These are phyloP conservation scores for Machaerirhynchus nigripectus DNA, from an alignment of 2,113 vertebrate genomes.

Conservation along the genomic window DNA sequence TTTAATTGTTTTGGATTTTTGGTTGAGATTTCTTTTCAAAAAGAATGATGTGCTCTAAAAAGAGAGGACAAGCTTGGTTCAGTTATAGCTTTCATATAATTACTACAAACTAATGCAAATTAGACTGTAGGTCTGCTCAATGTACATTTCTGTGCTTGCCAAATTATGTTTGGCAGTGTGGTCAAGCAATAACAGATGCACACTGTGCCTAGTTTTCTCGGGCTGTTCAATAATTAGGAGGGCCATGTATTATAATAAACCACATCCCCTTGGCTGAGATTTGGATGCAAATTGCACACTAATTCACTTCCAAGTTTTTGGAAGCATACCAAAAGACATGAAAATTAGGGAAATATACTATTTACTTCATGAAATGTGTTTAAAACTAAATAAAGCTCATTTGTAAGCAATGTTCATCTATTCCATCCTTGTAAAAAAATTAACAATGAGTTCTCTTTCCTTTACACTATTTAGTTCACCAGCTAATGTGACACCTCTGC, in stretches of 20 bases:
- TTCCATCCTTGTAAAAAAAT: constrained; percentile 57
- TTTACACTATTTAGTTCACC: constrained; percentile 56
- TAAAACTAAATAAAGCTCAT: constrained; percentile 74
- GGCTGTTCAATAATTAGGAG: constrained; percentile 87
- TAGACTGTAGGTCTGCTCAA: constrained; percentile 83
- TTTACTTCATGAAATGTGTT: constrained; percentile 76
- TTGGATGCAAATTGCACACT: constrained; percentile 85
- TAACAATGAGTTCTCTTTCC: constrained; percentile 61
- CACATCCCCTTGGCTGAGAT: constrained; percentile 91
- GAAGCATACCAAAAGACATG: constrained; percentile 80
- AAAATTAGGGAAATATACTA: constrained; percentile 83
- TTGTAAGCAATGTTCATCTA: constrained; percentile 69
- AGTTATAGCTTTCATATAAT: constrained; percentile 80
- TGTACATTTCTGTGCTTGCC: constrained; percentile 81
- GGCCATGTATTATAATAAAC: constrained; percentile 88
- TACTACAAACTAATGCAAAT: constrained; percentile 80
- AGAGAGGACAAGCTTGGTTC: constrained; percentile 75
- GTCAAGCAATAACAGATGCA: constrained; percentile 86
- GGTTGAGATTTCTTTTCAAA: constrained; percentile 65
- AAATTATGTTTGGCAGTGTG: constrained; percentile 84
- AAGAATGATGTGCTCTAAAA: constrained; percentile 74
- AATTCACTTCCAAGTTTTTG: constrained; percentile 85
- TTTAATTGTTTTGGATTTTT: constrained; percentile 61
- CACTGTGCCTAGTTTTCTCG: constrained; percentile 83
- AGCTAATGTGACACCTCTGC: constrained; percentile 61